Base-by-base conservation (phyloP, 1,140 invertebrate species). In the Papilio polyxenes region DNA sequence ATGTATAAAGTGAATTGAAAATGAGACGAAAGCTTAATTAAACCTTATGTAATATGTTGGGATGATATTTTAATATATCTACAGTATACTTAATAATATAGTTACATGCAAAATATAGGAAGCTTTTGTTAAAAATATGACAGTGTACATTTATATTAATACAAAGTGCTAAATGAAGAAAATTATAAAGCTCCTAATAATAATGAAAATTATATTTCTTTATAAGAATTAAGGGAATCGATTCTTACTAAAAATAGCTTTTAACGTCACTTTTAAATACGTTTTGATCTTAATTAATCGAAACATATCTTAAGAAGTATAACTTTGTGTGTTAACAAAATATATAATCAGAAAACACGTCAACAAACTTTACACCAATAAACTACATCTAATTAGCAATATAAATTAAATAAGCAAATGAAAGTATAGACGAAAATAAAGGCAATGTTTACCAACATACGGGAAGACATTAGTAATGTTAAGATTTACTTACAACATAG, bases 401-500 rank as follows among this genome's bases (percentile, higher is more conserved):
- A 84, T 77, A 77, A 13, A 72, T n/a, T 69, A 72, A 72, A 31
- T 74, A 85, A 80, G 74, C 82, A 81, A 81, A 81, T 31, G 17
- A 75, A 5, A n/a, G 13, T 65, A 81, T 62, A 79, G 83, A 78
- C 74, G 59, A 80, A 81, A 83, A 80, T 80, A 84, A 80, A 84
- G 79, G 81, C 81, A 82, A 82, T 82, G 81, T 84, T 79, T 81
- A 80, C 74, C 56, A 80, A 48, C n/a, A 48, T 53, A 83, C 65
- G 69, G 69, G 51, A 75, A 82, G 44, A 81, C 49, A 83, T 76
- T 92, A 92, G 91, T 92, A 92, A 86, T 87, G 87, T 91, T 89
- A 89, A 90, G 80, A 87, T 72, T 91, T 92, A 92, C 91, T 92
- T 92, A 92, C 91, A 92, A 91, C 83, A 91, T 85, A 84, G 85